Evolutionary conservation across 2,888 invertebrate species (phyloP).

Genomic region (Lissonota sp.): DNA sequence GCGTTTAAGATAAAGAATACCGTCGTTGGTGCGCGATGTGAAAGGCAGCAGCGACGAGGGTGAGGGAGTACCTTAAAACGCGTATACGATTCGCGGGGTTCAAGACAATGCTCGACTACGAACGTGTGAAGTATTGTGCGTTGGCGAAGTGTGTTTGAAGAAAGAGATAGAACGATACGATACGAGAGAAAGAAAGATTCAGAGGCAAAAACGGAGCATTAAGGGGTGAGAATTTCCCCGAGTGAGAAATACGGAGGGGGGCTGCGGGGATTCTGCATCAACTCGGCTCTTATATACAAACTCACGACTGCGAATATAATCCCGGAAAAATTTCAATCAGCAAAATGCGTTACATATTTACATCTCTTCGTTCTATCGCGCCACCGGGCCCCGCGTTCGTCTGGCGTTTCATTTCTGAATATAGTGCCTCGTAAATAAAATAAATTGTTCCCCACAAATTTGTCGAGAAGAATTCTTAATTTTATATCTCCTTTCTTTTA

Average conservation of each 20-base stretch:
- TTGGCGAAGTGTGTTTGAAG: constrained; percentile 36
- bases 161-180: constrained; percentile 21
- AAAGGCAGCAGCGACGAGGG: constrained; percentile 13
- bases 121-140: constrained; percentile 47
- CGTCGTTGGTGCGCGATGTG: constrained; percentile 14
- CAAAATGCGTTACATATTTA: constrained; percentile 83
- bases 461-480: constrained; percentile 67
- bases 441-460: constrained; percentile 72
- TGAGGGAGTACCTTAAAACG: constrained; percentile 26
- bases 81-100: constrained; percentile 17
- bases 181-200: constrained; percentile 40
- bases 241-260: constrained; percentile 5
- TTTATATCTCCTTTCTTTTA: constrained; percentile 48
- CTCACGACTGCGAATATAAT: constrained; percentile 73
- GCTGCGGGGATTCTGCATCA: constrained; percentile 45
- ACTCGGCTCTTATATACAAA: constrained; percentile 19
- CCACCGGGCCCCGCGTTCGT: not conserved
- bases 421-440: constrained; percentile 72
- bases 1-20: constrained; percentile 48
- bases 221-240: constrained; percentile 11
- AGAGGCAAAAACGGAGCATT: constrained; percentile 42
- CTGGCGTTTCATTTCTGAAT: not conserved
- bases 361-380: constrained; percentile 64
- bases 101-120: constrained; percentile 54
- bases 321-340: constrained; percentile 82